Evolutionary conservation across 2,888 invertebrate genomes (phyloP).

Genomic region (Muschampia plurimacula): DNA sequence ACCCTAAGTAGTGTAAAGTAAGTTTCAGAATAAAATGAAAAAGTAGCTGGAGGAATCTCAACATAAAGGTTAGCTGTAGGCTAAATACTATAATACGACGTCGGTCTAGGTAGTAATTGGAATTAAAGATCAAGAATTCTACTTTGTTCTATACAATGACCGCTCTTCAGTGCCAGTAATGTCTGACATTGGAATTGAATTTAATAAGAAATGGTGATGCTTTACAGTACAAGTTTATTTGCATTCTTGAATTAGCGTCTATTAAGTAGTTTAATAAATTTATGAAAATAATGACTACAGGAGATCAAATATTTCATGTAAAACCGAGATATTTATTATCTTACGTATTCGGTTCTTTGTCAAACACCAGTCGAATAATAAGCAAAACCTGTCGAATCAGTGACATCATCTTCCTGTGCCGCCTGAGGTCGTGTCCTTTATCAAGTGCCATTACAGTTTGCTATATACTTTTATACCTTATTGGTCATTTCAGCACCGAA

Average conservation of each 20-base stretch:
- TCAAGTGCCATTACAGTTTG: conserved; percentile 54
- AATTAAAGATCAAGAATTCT: conserved; percentile 45
- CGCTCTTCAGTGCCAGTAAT: conserved; percentile 34
- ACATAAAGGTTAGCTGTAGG: conserved; percentile 42
- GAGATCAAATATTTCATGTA: neutral
- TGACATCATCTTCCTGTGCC: conserved; percentile 83
- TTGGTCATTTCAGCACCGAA: conserved; percentile 7
- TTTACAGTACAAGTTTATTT: conserved; percentile 25
- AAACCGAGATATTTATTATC: conserved; percentile 23
- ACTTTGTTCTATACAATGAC: conserved; percentile 45
- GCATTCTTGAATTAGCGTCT: neutral
- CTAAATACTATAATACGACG: conserved; percentile 44
- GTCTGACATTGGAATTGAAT: conserved; percentile 56
- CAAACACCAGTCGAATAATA: conserved; percentile 76
- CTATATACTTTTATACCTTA: conserved; percentile 29
- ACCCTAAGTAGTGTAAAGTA: neutral
- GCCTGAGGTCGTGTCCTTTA: conserved; percentile 74
- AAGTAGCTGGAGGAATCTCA: conserved; percentile 27
- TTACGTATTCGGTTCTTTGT: conserved; percentile 61
- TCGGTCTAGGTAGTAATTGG: conserved; percentile 37
- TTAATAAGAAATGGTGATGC: conserved; percentile 54
- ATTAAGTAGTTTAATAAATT: neutral
- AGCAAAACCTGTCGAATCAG: conserved; percentile 79
- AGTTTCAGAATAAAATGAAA: conserved; percentile 26
- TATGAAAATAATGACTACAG: neutral